A percentile compares a stretch with the other conserved stretches of the same genome.
Conservation (phyloP, 2,888 invertebrate species). For the Petrophora chlorosata region DNA sequence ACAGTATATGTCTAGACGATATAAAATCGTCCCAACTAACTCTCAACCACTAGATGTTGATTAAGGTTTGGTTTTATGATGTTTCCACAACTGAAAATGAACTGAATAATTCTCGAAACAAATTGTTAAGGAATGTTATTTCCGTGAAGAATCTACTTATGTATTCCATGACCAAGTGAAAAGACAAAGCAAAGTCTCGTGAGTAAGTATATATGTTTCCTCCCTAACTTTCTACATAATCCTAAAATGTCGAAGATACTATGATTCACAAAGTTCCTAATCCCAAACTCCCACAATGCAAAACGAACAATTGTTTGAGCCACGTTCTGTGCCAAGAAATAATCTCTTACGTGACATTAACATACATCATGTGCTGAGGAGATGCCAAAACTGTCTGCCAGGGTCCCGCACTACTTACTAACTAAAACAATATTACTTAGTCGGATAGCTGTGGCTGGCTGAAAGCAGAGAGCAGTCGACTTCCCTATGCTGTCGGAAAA, state of each 20-base stretch:
- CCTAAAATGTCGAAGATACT: no score
- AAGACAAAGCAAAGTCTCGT: no score
- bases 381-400: conserved; percentile 76
- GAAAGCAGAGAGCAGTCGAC: conserved; percentile 7
- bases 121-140: no score
- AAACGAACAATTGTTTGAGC: conserved; percentile 50
- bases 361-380: conserved; percentile 74
- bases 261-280: conserved; percentile 6
- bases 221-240: not conserved
- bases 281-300: conserved; percentile 12
- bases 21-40: no score
- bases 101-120: no score
- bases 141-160: no score
- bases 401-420: conserved; percentile 64
- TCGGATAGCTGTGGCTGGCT: conserved; percentile 47
- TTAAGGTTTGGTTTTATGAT: no score
- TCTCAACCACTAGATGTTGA: no score
- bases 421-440: conserved; percentile 79
- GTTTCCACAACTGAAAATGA: no score
- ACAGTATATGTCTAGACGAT: no score
- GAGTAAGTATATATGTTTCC: no score
- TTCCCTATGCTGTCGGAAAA: conserved; percentile 21
- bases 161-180: no score
- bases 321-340: conserved; percentile 77
- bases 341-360: conserved; percentile 80